These are phyloP conservation scores for Myocastor coypus DNA, from an alignment of 2,113 vertebrate genomes.

Conservation along the genomic window DNA sequence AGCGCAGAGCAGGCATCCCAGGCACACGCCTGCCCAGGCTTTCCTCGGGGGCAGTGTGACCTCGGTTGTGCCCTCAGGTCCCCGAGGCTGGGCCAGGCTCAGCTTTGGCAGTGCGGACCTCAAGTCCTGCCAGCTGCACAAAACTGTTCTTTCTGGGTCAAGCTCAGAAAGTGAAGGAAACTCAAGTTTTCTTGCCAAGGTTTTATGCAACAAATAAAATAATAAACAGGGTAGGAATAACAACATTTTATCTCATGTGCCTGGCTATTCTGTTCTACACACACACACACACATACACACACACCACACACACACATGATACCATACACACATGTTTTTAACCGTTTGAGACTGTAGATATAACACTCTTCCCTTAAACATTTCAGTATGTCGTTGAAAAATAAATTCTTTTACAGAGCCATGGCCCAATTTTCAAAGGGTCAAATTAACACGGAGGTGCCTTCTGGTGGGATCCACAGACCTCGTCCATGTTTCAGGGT, in stretches of 20 bases:
- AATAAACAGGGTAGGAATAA: not conserved
- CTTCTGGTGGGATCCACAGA: not conserved
- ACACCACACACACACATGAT: not conserved
- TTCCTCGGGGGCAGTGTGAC: not conserved
- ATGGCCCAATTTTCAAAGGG: not conserved
- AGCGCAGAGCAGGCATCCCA: not conserved
- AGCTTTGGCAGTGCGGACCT: not conserved
- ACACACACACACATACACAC: too few species aligned
- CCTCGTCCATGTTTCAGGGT: not conserved
- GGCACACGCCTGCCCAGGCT: not conserved
- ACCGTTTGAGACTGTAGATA: not conserved
- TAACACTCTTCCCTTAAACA: not conserved
- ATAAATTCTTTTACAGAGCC: not conserved
- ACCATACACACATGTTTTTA: not conserved
- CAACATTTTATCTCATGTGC: not conserved
- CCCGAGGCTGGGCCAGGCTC: not conserved
- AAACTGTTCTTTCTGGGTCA: not conserved
- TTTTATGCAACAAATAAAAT: not conserved
- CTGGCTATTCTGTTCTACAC: not conserved
- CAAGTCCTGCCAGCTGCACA: not conserved
- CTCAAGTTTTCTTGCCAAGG: not conserved
- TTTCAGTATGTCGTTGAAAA: slow-evolving; percentile 2
- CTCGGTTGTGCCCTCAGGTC: not conserved
- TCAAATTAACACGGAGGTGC: not conserved
- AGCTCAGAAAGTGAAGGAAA: not conserved